Conservation (phyloP, 2,797 vertebrate genomes). For the Darevskia nairensis region DNA sequence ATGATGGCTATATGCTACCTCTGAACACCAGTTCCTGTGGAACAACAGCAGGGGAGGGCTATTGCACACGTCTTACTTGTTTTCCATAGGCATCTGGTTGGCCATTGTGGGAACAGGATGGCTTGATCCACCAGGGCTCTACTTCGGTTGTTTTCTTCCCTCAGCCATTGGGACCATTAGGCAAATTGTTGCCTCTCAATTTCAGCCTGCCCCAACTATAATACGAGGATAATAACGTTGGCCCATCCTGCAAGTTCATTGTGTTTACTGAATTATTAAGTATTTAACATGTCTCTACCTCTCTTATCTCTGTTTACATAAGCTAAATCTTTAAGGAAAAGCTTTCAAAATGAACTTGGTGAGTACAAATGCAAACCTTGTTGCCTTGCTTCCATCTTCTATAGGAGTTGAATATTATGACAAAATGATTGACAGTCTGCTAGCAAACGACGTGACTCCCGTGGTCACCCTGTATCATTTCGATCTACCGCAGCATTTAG, state of each 20-base stretch:
- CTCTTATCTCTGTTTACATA: neutral
- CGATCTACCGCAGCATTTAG: conserved; percentile 84
- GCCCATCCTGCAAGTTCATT: neutral
- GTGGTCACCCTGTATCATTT: conserved; percentile 86
- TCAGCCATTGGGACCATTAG: too few relatives aligned
- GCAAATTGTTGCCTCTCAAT: too few relatives aligned
- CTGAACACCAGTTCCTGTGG: too few relatives aligned
- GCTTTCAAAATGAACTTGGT: conserved; percentile 4
- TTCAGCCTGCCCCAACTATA: too few relatives aligned
- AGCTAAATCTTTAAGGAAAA: neutral
- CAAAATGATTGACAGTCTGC: conserved; percentile 84
- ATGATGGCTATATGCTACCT: too few relatives aligned
- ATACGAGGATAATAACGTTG: neutral
- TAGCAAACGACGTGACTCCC: conserved; percentile 76
- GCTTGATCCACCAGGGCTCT: too few relatives aligned
- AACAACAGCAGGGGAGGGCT: too few relatives aligned
- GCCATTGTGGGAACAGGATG: too few relatives aligned
- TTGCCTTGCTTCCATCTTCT: conserved; percentile 43
- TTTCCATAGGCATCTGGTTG: too few relatives aligned
- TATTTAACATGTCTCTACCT: neutral
- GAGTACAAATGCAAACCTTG: conserved; percentile 34
- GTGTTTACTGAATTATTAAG: neutral
- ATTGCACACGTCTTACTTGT: too few relatives aligned
- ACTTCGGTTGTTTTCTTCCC: too few relatives aligned
- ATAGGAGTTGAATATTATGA: conserved; percentile 85